Evolutionary conservation across 2,113 vertebrate species (phyloP).

Genomic region (Mobula birostris): DNA sequence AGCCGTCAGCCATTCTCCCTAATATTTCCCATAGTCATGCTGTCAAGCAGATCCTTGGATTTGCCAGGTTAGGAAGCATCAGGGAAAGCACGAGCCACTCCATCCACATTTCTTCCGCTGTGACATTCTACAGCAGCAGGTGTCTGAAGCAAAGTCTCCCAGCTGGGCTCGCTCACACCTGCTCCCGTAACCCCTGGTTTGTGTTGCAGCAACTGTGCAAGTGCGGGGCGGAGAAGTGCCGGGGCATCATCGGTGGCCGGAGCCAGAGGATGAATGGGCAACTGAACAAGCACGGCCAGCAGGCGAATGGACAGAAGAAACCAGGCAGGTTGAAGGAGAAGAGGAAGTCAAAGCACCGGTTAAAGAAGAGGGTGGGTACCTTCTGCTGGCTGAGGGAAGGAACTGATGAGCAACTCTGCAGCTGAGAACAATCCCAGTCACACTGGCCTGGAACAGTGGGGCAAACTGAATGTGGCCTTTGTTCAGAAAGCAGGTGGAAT

Average conservation of each 20-base stretch:
- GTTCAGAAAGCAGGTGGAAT: too few relatives aligned
- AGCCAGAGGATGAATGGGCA: conserved; percentile 89
- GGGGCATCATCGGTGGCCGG: conserved; percentile 96
- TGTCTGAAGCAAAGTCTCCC: too few relatives aligned
- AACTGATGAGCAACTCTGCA: too few relatives aligned
- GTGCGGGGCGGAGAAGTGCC: conserved; percentile 88
- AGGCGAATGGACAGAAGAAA: conserved; percentile 63
- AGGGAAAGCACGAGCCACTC: background rate
- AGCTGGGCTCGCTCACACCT: background rate
- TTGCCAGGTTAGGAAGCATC: background rate
- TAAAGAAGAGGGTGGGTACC: conserved; percentile 83
- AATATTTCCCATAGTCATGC: background rate
- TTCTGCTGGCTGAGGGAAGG: background rate
- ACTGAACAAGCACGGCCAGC: conserved; percentile 60
- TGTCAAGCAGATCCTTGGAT: background rate
- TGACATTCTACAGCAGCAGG: background rate
- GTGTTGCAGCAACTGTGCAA: conserved; percentile 80
- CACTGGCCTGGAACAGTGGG: too few relatives aligned
- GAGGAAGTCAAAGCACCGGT: conserved; percentile 93
- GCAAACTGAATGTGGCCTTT: too few relatives aligned
- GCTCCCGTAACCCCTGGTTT: background rate
- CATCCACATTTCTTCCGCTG: background rate
- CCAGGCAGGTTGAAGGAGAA: conserved; percentile 87
- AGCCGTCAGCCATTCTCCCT: background rate
- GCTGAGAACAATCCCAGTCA: too few relatives aligned